Evolutionary conservation across 2,113 vertebrate species (phyloP).

Genomic region (Dasyornis broadbenti): DNA sequence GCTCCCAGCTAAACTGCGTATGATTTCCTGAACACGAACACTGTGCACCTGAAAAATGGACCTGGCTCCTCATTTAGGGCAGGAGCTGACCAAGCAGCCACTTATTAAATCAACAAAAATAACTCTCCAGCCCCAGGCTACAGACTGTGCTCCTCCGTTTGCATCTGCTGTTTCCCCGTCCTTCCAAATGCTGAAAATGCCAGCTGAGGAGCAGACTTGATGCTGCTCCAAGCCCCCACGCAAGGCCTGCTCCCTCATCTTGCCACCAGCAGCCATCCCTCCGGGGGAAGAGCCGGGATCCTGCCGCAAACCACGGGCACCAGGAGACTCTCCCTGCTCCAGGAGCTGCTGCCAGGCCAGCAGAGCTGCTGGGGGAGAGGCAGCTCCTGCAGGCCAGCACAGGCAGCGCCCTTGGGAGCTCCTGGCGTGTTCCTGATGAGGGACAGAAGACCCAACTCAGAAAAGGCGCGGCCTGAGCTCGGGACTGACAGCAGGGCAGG

Average conservation of each 20-base stretch:
- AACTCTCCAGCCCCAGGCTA: background rate
- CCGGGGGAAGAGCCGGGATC: background rate
- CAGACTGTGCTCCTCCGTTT: background rate
- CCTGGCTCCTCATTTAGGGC: background rate
- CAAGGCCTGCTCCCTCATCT: background rate
- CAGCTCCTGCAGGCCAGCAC: rapidly evolving
- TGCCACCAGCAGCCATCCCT: background rate
- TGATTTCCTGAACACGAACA: background rate
- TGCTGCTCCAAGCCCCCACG: background rate
- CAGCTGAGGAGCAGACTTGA: background rate
- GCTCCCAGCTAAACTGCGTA: background rate
- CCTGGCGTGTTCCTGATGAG: background rate
- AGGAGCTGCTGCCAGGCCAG: background rate
- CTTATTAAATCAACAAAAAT: background rate
- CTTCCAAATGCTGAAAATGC: background rate
- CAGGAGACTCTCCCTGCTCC: background rate
- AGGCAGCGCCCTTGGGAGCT: background rate
- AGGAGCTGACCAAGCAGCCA: background rate
- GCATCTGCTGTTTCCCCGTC: background rate
- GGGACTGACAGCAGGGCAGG: background rate
- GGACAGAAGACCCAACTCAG: background rate
- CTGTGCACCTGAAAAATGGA: background rate
- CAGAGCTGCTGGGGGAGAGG: no score
- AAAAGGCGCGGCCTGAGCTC: background rate
- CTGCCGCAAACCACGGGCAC: rapidly evolving